Base-by-base conservation (phyloP, 2,888 invertebrate species). In the Epinotia brunnichana region DNA sequence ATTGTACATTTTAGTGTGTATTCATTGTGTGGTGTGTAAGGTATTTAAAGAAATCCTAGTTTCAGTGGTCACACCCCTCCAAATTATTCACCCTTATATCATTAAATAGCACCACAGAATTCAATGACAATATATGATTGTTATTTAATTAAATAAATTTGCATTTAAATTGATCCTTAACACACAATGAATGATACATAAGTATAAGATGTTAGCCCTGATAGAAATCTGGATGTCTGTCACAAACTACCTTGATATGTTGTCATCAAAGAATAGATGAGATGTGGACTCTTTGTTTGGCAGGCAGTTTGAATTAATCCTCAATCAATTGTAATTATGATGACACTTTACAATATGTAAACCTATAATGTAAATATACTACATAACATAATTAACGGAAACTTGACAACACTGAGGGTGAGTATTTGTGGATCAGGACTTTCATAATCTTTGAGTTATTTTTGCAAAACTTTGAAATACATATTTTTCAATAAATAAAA, bases 231-330 rank as follows among this genome's bases (percentile, higher is more conserved):
- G 21, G 21, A 48, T 24, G 21, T 60, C 13, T 15, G 41, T 61
- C 15, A 44, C 61, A 61, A 61, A 9, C 13, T 44, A 24, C 29
- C 9, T 29, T 15, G 21, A 13, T 24, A 53, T 63, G 17, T 15
- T 53, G 17, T 29, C 4, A 17, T 41, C 2, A 9, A 63, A 9
- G 0, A 48, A 60, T 21, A 56, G 48, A n/a, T 24, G 44, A 63
- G 4, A 13, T 64, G 35, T 59, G n/a, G 48, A 59, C 35, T 59
- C 35, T 71, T 71, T 71, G 71, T 67, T 71, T 67, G 71, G 71
- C 71, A 71, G 71, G 61, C 71, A 67, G 29, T 64, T 61, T 64
- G 13, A 3, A 63, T 24, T 48, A 11, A n/a, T 39, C 44, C 48
- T 48, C n/a, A n/a, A 48, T 48, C n/a, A 48, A 48, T 48, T 5